Evolutionary conservation across 2,797 vertebrate genomes (phyloP).

Genomic region (Microtus californicus): DNA sequence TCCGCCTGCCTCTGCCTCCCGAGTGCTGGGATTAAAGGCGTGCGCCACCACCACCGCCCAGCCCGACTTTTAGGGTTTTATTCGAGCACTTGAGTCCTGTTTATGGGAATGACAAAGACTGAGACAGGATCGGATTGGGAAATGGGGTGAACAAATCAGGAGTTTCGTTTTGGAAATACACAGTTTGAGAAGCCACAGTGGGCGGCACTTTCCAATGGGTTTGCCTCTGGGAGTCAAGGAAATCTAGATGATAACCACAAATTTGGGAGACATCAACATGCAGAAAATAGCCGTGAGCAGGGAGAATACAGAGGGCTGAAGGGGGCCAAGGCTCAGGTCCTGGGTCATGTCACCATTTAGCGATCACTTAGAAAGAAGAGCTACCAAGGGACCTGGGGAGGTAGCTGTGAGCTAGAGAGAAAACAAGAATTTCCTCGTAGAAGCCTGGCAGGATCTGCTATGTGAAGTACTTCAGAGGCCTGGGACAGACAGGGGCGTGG

Average conservation of each 20-base stretch:
- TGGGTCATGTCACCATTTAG: neutral
- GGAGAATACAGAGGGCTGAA: neutral
- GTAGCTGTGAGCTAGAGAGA: neutral
- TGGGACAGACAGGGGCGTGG: neutral
- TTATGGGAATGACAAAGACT: neutral
- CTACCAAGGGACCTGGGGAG: neutral
- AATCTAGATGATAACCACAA: neutral
- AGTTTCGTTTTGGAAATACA: slow-evolving; percentile 15
- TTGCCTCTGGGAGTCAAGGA: neutral
- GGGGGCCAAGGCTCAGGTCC: neutral
- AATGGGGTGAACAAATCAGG: neutral
- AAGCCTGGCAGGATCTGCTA: neutral
- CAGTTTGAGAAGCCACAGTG: neutral
- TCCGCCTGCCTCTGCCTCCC: too few relatives aligned
- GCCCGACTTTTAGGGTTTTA: neutral
- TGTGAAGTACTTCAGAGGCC: neutral
- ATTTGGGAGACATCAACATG: neutral
- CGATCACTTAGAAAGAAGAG: neutral
- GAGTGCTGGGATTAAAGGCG: too few relatives aligned
- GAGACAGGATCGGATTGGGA: neutral
- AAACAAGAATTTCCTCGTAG: neutral
- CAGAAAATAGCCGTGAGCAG: neutral
- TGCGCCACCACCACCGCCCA: too few relatives aligned
- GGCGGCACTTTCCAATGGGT: neutral
- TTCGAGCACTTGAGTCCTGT: neutral